Conservation (phyloP, 2,113 vertebrate species). For the Morone chrysops region DNA sequence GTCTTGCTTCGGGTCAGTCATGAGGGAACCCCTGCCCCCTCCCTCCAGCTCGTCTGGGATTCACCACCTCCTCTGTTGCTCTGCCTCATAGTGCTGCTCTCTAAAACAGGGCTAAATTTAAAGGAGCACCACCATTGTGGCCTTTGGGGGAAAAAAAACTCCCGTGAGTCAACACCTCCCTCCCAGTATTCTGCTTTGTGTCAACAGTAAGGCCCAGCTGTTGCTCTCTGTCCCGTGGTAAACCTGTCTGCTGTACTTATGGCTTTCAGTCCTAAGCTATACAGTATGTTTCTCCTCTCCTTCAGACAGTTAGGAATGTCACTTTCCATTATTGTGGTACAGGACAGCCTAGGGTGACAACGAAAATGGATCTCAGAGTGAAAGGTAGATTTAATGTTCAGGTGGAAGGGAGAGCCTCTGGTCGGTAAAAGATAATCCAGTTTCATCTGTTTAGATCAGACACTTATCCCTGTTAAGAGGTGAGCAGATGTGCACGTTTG, state of each 20-base stretch:
- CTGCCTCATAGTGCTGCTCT: conserved; percentile 18
- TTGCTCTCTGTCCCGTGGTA: conserved; percentile 34
- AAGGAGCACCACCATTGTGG: conserved; percentile 48
- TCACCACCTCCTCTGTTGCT: conserved; percentile 38
- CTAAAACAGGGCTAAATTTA: conserved; percentile 64
- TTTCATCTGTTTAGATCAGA: conserved; percentile 35
- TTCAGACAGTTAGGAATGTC: conserved; percentile 24
- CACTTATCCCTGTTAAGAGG: conserved; percentile 28
- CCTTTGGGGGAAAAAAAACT: conserved; percentile 27
- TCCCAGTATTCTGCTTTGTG: conserved; percentile 33
- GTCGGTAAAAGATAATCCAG: conserved; percentile 16
- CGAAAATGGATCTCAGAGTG: conserved; percentile 33
- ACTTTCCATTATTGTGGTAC: conserved; percentile 17
- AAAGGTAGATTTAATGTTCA: conserved; percentile 14
- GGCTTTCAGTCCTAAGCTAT: neutral
- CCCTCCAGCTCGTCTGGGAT: conserved; percentile 33
- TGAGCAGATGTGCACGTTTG: conserved; percentile 42
- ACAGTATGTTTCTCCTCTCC: conserved; percentile 18
- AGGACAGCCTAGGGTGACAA: conserved; percentile 4
- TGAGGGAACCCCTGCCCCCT: conserved; percentile 39
- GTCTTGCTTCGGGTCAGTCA: conserved; percentile 37
- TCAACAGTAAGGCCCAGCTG: conserved; percentile 54
- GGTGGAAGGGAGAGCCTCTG: neutral
- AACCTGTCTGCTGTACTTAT: conserved; percentile 14
- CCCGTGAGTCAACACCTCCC: conserved; percentile 40